A percentile compares a stretch with the other conserved stretches of the same genome.
These are phyloP conservation scores for Onychostruthus taczanowskii DNA, from an alignment of 2,113 vertebrate species.

Conservation along the genomic window DNA sequence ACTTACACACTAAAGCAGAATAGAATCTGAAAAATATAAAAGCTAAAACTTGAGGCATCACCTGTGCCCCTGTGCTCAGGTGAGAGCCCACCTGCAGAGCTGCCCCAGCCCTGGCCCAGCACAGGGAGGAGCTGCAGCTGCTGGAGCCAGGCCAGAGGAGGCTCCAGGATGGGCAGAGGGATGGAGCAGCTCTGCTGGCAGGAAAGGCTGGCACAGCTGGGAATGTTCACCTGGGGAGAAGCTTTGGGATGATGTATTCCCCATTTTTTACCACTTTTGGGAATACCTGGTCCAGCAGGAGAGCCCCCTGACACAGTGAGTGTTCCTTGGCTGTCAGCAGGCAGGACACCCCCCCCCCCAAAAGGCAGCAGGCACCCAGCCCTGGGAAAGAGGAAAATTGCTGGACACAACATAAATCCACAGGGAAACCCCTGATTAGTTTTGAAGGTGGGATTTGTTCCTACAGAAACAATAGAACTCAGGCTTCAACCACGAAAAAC, in stretches of 20 bases:
- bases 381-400: background rate
- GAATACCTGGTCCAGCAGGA: background rate
- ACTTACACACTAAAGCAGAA: no score
- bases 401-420: background rate
- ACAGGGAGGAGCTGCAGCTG: background rate
- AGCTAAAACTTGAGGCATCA: no score
- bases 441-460: background rate
- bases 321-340: background rate
- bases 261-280: background rate
- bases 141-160: background rate
- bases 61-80: background rate
- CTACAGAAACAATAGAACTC: background rate
- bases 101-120: background rate
- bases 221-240: background rate
- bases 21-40: no score
- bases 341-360: background rate
- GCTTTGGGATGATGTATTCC: background rate
- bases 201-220: background rate
- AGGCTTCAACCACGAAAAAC: background rate
- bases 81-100: background rate
- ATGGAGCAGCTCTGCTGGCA: background rate
- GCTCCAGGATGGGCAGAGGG: background rate
- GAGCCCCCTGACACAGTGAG: accelerated
- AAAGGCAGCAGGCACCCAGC: background rate
- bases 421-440: background rate